Evolutionary conservation across 2,113 vertebrate species (phyloP), one percentile per base, ranked within the genome.

Genomic region (Panurus biarmicus): DNA sequence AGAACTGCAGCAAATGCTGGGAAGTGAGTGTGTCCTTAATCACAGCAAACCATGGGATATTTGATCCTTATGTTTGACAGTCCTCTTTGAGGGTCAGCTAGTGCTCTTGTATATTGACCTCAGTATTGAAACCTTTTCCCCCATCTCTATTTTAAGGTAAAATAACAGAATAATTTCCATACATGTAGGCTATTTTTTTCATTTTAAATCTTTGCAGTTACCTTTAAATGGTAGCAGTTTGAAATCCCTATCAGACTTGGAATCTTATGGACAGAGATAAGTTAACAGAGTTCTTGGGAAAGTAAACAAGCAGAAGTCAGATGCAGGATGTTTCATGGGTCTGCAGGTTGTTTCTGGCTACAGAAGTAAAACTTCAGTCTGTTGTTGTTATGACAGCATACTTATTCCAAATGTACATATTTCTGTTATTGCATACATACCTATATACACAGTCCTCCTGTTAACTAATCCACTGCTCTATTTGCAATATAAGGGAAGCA

Each of bases 1-100:
- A 95, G 82, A 94, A 62, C 70, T 95, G 75, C 75, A 95, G 56
- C 85, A 86, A 87, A 77, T 88, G 71, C 81, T 94, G 89, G 67
- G 67, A 93, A 90, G n/a, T 1, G 11, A 87, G 26, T 36, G 45
- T 45, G 36, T 87, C 54, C 74, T 94, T 85, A 90, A 89, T 89
- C 38, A 44, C 20, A 36, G 54, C 50, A 93, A 82, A 82, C 64
- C 33, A 44, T 73, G 87, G 42, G 38, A 66, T 87, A 66, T 87
- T 80, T 74, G 62, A 50, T 86, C 64, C 44, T 80, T 31, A 44
- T 11, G 12, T 87, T 62, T 94, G 77, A 73, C 23, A 75, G 51
- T 80, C 31, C 28, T 56, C 23, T 67, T 77, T 40, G 40, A 88
- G 18, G 47, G 70, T 75, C 54, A 89, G 12, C 33, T 73, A 64